Percentiles rank a stretch among this genome's conserved stretches.
Conservation (phyloP, 1,140 invertebrate species). For the Scaptodrosophila lebanonensis region DNA sequence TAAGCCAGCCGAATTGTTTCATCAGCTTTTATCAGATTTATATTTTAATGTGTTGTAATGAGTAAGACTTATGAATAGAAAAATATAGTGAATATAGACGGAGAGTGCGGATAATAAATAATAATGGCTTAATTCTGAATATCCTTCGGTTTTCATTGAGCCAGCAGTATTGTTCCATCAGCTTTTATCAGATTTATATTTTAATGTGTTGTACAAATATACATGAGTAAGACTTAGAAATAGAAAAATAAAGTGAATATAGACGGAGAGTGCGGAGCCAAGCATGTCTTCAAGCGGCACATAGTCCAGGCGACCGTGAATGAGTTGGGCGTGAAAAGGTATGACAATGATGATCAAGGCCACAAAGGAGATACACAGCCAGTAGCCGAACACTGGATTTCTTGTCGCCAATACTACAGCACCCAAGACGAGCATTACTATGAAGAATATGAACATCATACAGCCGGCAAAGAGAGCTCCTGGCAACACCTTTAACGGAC, state of each 20-base stretch:
- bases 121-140: too few relatives aligned
- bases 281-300: background rate
- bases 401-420: background rate
- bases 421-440: background rate
- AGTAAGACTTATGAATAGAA: background rate
- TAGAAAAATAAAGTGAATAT: background rate
- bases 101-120: background rate
- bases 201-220: background rate
- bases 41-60: too few relatives aligned
- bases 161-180: too few relatives aligned
- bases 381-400: background rate
- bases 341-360: background rate
- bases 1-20: too few relatives aligned
- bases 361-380: background rate
- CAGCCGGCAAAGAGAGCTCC: background rate
- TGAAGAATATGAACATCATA: background rate
- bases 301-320: constrained; percentile 11
- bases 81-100: background rate
- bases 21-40: too few relatives aligned
- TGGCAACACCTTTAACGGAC: constrained; percentile 2
- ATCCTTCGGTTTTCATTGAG: too few relatives aligned
- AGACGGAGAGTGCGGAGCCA: background rate
- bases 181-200: too few relatives aligned
- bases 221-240: background rate
- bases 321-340: constrained; percentile 5